Percentiles rank a stretch among this genome's conserved stretches.
phyloP scores from a whole-genome alignment of 2,888 invertebrate species.

The Megaustenia siamemsis region DNA sequence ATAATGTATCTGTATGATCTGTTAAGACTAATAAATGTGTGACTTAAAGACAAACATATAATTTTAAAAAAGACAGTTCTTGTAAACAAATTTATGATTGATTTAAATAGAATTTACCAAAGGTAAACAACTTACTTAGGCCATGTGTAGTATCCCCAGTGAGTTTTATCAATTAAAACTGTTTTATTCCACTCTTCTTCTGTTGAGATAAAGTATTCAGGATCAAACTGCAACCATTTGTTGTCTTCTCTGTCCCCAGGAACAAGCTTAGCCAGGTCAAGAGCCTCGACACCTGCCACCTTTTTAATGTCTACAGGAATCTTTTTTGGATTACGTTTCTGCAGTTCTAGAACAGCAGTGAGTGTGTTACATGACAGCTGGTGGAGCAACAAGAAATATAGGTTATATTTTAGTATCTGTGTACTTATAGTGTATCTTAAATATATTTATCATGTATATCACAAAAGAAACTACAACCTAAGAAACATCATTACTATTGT shows the following conservation, averaged over 20 bases:
- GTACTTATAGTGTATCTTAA: neutral
- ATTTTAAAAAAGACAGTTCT: no score
- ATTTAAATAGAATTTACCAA: neutral
- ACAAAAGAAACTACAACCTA: no score
- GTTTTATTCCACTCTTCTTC: slow-evolving; percentile 88
- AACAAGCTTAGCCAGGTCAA: slow-evolving; percentile 47
- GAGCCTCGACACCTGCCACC: slow-evolving; percentile 59
- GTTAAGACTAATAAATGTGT: no score
- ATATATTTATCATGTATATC: slow-evolving; percentile 84
- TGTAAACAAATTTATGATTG: no score
- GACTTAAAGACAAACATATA: no score
- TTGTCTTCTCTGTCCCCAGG: slow-evolving; percentile 85
- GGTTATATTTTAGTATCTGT: neutral
- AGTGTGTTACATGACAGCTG: slow-evolving; percentile 84
- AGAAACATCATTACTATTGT: no score
- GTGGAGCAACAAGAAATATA: slow-evolving; percentile 31
- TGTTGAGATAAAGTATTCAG: slow-evolving; percentile 83
- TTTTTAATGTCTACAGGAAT: slow-evolving; percentile 83
- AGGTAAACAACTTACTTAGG: slow-evolving; percentile 78
- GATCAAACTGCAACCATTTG: slow-evolving; percentile 87
- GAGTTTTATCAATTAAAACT: slow-evolving; percentile 86
- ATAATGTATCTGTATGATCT: no score
- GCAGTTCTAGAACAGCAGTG: slow-evolving; percentile 86
- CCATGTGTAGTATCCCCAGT: slow-evolving; percentile 83
- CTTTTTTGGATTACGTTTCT: slow-evolving; percentile 86